phyloP scores from a whole-genome alignment of 2,113 vertebrate genomes.

The Tringa solitaria region DNA sequence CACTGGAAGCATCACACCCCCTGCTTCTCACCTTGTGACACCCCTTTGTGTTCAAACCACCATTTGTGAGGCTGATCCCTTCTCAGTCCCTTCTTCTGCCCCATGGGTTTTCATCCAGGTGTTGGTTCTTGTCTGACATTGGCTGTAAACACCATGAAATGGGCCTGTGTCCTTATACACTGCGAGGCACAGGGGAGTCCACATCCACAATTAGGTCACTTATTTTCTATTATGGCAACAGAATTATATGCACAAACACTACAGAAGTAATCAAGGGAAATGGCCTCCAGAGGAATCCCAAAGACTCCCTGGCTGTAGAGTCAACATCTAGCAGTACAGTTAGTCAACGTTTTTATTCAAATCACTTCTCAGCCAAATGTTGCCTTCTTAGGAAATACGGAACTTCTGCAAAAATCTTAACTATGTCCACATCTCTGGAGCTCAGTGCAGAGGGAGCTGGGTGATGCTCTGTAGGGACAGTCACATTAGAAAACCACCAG shows the following conservation, averaged over 20 bases:
- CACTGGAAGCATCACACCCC: neutral
- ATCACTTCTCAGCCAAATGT: neutral
- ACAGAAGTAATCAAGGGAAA: neutral
- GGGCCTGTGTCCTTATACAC: accelerated
- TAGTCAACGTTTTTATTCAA: neutral
- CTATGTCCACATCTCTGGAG: neutral
- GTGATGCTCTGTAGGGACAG: neutral
- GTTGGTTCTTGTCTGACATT: neutral
- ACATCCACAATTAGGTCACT: too few species aligned
- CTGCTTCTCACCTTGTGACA: neutral
- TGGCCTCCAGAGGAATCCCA: neutral
- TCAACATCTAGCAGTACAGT: neutral
- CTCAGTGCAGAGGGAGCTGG: neutral
- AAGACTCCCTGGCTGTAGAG: neutral
- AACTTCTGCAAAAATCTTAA: neutral
- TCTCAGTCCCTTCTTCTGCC: neutral
- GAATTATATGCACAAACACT: neutral
- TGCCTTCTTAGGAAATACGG: neutral
- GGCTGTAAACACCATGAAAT: neutral
- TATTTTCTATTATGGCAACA: neutral
- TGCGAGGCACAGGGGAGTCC: neutral
- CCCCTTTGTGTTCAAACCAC: neutral
- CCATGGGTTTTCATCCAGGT: neutral
- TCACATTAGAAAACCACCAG: neutral
- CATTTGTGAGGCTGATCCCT: neutral